A percentile compares a stretch with the other conserved stretches of the same genome.
Evolutionary conservation across 1,140 invertebrate genomes (phyloP).

Genomic region (Pseudachorutes palmiensis): DNA sequence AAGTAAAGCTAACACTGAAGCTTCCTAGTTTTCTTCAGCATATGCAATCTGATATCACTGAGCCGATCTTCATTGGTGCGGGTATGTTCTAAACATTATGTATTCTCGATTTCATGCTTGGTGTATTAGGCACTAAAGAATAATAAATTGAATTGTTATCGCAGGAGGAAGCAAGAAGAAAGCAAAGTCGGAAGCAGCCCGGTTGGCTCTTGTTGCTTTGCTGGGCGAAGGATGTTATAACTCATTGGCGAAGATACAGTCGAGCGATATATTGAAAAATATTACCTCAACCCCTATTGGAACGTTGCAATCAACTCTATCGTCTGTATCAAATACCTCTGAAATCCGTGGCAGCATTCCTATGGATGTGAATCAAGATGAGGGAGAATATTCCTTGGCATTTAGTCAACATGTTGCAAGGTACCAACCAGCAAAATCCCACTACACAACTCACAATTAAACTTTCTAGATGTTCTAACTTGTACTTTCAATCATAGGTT

Average conservation of each 20-base stretch:
- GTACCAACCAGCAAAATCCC: conserved; percentile 6
- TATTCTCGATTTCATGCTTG: no score
- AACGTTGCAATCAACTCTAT: background rate
- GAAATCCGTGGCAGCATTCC: no score
- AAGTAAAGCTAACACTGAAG: background rate
- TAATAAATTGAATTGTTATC: no score
- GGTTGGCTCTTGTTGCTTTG: conserved; percentile 22
- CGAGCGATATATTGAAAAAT: no score
- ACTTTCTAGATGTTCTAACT: no score
- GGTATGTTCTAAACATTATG: no score
- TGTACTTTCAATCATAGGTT: background rate
- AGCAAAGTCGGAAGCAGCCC: conserved; percentile 30
- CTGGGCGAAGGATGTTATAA: conserved; percentile 22
- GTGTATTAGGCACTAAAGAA: no score
- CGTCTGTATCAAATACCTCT: background rate
- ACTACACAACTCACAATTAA: no score
- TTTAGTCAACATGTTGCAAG: conserved; percentile 31
- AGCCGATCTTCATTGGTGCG: conserved; percentile 11
- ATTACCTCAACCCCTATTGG: background rate
- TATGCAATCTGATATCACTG: background rate
- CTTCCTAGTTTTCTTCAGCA: background rate
- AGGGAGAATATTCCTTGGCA: conserved; percentile 20
- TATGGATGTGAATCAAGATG: background rate
- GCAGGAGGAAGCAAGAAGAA: conserved; percentile 31
- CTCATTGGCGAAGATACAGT: conserved; percentile 1